Base-by-base conservation (phyloP, 1,140 invertebrate species). In the Panagrolaimus sp. region DNA sequence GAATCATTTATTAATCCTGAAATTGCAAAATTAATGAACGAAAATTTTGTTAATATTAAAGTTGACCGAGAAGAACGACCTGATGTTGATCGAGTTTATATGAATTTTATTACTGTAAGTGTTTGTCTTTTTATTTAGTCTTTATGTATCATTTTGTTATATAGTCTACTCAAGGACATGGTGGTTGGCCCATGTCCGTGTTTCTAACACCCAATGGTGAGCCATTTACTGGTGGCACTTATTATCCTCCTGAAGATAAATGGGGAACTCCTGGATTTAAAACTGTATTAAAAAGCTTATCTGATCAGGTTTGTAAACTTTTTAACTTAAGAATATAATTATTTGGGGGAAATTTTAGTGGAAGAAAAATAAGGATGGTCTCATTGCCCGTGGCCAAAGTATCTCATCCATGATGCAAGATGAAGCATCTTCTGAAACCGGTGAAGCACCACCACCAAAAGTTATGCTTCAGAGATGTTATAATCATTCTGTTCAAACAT, bases 101-200 rank as follows among this genome's bases (percentile, higher is more conserved):
- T 96, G 92, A 88, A 89, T 9, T 96, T 93, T 86, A 87, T 96
- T 38, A 73, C 89, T 87, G 89, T 89, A 31, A 89, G 89, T 31
- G n/a, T 88, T 88, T 66, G 91, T 91, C 13, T 86, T 38, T 38
- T 4, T 38, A 4, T 38, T 38, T 38, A 38, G 7, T 38, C 7
- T 38, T 7, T 4, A 2, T 38, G 31, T 7, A 38, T 4, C 7
- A 38, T 4, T 38, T 38, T 38, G 7, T 38, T 4, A 38, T 38
- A 4, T 38, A 38, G 31, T 38, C 31, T 4, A 38, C 31, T 4
- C 31, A 38, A 38, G 31, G 31, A 38, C 31, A 38, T 77, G 91
- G 92, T 88, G 92, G 73, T 89, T 88, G 93, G 93, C 93, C 93
- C 1, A 91, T 96, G 91, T 92, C 89, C 79, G 90, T 96, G 3